These are phyloP conservation scores for Yoshiicerus persimilis DNA, from an alignment of 1,140 invertebrate genomes.

Conservation along the genomic window DNA sequence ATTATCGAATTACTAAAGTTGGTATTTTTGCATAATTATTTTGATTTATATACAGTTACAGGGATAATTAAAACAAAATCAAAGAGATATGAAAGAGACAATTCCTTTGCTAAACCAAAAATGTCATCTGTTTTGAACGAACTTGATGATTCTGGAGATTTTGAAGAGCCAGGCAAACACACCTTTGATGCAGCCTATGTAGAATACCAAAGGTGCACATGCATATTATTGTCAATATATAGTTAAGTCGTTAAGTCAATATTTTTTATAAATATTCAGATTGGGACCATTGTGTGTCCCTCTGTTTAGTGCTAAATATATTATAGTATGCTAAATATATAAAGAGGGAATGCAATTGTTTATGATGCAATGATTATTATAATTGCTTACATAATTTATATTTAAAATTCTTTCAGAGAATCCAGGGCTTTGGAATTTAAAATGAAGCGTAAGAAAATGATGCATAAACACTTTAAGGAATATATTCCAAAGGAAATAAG, in stretches of 20 bases:
- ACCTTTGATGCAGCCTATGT: neutral
- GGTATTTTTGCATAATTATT: neutral
- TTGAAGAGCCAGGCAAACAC: neutral
- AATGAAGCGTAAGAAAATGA: neutral
- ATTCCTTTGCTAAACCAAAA: no score
- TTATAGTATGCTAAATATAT: no score
- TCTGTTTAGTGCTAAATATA: no score
- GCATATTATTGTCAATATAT: no score
- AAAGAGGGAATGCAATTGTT: no score
- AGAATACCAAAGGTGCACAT: neutral
- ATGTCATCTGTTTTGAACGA: neutral
- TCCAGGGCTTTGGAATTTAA: neutral
- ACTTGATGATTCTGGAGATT: neutral
- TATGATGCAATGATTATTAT: no score
- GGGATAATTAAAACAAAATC: neutral
- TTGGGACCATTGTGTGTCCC: no score
- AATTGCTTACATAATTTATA: neutral
- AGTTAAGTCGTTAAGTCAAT: neutral
- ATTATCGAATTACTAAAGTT: no score
- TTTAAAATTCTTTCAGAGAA: neutral
- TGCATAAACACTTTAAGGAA: conserved; percentile 64
- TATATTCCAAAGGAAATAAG: conserved; percentile 60
- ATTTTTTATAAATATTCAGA: neutral
- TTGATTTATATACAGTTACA: neutral
- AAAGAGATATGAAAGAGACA: neutral